Evolutionary conservation across 2,888 invertebrate species (phyloP).

Genomic region (Platycheirus albimanus): DNA sequence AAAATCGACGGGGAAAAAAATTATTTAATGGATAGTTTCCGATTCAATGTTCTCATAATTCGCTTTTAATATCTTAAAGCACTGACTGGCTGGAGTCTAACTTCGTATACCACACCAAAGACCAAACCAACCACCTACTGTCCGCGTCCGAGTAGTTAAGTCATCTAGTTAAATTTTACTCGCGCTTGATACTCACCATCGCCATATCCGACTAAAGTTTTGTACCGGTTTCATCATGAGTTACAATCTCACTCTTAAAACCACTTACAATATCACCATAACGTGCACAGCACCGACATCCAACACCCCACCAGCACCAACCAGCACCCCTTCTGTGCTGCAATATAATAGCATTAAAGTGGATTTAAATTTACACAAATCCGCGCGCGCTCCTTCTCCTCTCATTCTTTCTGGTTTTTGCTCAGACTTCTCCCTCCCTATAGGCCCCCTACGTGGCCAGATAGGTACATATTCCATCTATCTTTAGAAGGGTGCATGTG

Average conservation of each 20-base stretch:
- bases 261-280: slow-evolving; percentile 33
- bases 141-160: background rate
- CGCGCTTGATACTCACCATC: slow-evolving; percentile 4
- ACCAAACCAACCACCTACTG: too few species aligned
- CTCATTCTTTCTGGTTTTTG: background rate
- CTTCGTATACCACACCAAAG: background rate
- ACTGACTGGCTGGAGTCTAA: background rate
- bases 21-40: slow-evolving; percentile 64
- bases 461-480: background rate
- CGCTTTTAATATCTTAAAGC: slow-evolving; percentile 42
- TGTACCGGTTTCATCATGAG: slow-evolving; percentile 46
- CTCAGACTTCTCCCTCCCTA: too few species aligned
- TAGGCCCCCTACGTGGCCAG: too few species aligned
- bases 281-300: background rate
- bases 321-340: slow-evolving; percentile 14
- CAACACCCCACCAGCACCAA: too few species aligned
- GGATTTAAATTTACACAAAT: slow-evolving; percentile 53
- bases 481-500: slow-evolving; percentile 16
- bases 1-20: slow-evolving; percentile 9
- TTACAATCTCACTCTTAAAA: slow-evolving; percentile 41
- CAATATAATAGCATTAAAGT: slow-evolving; percentile 58
- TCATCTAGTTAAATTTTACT: slow-evolving; percentile 31
- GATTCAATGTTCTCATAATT: slow-evolving; percentile 57
- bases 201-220: slow-evolving; percentile 28
- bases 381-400: slow-evolving; percentile 1